phyloP scores from a whole-genome alignment of 2,797 vertebrate species.

The Syncerus caffer region DNA sequence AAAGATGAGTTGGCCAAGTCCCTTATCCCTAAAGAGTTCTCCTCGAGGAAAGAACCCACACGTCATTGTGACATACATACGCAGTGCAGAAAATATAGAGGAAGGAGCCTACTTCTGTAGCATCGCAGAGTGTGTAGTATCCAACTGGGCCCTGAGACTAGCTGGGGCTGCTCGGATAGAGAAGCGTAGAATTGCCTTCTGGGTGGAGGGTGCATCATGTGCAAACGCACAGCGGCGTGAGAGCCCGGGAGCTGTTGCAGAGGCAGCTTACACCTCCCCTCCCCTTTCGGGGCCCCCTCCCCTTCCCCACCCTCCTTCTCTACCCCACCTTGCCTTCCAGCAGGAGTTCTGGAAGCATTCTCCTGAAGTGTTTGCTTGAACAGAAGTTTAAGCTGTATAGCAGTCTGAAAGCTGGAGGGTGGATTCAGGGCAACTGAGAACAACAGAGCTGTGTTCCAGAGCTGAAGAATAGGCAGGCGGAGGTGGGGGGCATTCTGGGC shows the following conservation, averaged over 20 bases:
- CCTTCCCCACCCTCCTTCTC: background rate
- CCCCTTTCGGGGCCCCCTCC: background rate
- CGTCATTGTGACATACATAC: background rate
- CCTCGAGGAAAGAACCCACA: background rate
- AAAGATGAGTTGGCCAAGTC: background rate
- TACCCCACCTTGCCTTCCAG: background rate
- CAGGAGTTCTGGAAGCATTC: background rate
- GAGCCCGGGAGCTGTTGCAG: background rate
- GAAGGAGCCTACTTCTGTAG: background rate
- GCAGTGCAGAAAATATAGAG: background rate
- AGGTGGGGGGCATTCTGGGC: background rate
- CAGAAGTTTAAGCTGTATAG: background rate
- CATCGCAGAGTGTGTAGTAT: background rate
- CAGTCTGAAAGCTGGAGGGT: background rate
- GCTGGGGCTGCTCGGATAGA: background rate
- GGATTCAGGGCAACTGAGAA: background rate
- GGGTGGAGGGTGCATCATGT: background rate
- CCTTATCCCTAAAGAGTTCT: background rate
- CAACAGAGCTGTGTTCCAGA: background rate
- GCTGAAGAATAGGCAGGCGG: background rate
- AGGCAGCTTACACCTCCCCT: background rate
- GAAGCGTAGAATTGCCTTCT: background rate
- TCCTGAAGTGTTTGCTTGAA: background rate
- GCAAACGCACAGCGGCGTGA: accelerated
- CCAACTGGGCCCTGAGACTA: background rate